A percentile compares a stretch with the other conserved stretches of the same genome.
Conservation (phyloP, 2,888 invertebrate species). For the Pyrochroa serraticornis region DNA sequence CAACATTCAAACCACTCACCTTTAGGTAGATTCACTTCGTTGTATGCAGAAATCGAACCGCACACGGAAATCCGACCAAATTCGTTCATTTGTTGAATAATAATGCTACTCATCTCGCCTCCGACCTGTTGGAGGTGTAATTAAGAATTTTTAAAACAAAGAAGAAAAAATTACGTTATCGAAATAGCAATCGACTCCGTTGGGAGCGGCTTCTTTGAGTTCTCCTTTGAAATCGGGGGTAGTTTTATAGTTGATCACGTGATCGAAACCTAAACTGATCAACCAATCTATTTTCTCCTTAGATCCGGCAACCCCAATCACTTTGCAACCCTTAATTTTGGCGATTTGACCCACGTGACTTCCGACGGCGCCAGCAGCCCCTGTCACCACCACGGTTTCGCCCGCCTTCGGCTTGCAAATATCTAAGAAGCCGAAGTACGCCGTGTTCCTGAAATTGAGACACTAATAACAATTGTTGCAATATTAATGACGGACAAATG, state of each 20-base stretch:
- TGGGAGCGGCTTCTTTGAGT: slow-evolving; percentile 66
- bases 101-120: slow-evolving; percentile 67
- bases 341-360: slow-evolving; percentile 78
- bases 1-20: slow-evolving; percentile 1
- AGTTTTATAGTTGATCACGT: slow-evolving; percentile 74
- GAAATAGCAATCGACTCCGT: slow-evolving; percentile 76
- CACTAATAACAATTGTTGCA: slow-evolving; percentile 52
- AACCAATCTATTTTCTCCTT: slow-evolving; percentile 71
- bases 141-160: background rate
- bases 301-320: slow-evolving; percentile 73
- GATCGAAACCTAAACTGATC: slow-evolving; percentile 70
- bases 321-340: slow-evolving; percentile 70
- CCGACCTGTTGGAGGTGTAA: slow-evolving; percentile 63
- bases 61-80: slow-evolving; percentile 71
- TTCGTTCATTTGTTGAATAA: slow-evolving; percentile 68
- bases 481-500: background rate
- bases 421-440: slow-evolving; percentile 75
- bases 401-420: slow-evolving; percentile 72
- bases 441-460: slow-evolving; percentile 64
- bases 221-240: slow-evolving; percentile 58
- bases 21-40: slow-evolving; percentile 50
- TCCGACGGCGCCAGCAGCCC: slow-evolving; percentile 82
- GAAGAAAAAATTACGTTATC: slow-evolving; percentile 65
- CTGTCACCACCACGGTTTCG: slow-evolving; percentile 73
- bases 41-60: slow-evolving; percentile 73